Percentiles rank a stretch among this genome's conserved stretches.
Conservation (phyloP, 2,797 vertebrate species). For the Parauchenoglanis punctatus region DNA sequence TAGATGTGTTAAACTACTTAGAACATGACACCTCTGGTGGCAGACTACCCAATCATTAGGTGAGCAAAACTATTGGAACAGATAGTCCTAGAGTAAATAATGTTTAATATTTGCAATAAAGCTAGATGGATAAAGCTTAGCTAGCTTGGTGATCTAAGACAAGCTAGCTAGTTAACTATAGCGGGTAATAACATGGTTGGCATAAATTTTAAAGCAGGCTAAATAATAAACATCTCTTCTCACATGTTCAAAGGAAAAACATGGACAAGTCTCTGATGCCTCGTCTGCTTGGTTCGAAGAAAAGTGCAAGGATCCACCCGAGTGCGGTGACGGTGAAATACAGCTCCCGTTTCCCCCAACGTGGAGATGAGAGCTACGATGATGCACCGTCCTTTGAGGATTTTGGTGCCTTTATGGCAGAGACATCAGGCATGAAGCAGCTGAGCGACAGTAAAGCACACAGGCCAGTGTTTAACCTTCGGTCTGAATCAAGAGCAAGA, state of each 20-base stretch:
- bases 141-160: neutral
- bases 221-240: neutral
- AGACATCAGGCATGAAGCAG: constrained; percentile 86
- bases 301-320: constrained; percentile 94
- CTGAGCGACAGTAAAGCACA: constrained; percentile 77
- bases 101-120: neutral
- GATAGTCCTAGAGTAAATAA: neutral
- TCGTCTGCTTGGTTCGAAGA: constrained; percentile 84
- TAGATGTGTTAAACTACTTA: too few relatives aligned
- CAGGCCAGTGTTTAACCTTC: constrained; percentile 63
- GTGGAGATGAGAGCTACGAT: constrained; percentile 88
- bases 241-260: constrained; percentile 32
- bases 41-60: neutral
- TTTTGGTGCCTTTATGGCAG: constrained; percentile 84
- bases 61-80: neutral
- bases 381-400: constrained; percentile 87
- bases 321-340: constrained; percentile 94
- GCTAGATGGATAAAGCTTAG: neutral
- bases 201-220: neutral
- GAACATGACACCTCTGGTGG: neutral
- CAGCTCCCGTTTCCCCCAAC: constrained; percentile 90
- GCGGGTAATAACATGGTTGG: neutral
- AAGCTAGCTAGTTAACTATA: neutral
- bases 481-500: constrained; percentile 63
- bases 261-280: constrained; percentile 82